Evolutionary conservation across 2,113 vertebrate species (phyloP).

Genomic region (Trogon melanurus): DNA sequence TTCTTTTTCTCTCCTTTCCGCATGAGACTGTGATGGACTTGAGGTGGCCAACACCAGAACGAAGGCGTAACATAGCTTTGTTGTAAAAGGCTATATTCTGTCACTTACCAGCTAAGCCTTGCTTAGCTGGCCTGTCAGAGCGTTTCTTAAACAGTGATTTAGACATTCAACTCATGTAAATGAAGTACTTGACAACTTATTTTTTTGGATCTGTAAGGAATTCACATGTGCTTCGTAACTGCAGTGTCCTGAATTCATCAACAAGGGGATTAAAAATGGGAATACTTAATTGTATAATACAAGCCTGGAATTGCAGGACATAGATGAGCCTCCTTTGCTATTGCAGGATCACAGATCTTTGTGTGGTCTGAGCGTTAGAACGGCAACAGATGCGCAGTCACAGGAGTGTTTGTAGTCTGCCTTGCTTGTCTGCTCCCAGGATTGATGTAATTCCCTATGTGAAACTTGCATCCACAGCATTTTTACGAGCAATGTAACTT

Average conservation of each 20-base stretch:
- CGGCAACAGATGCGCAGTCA: neutral
- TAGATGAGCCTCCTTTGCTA: neutral
- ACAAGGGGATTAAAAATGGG: neutral
- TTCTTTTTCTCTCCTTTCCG: neutral
- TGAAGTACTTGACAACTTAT: neutral
- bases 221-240: neutral
- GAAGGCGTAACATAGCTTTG: neutral
- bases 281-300: neutral
- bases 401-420: neutral
- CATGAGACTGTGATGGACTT: neutral
- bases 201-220: neutral
- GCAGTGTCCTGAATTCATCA: neutral
- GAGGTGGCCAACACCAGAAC: neutral
- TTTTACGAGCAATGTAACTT: neutral
- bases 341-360: neutral
- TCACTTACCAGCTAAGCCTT: neutral
- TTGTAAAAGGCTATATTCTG: neutral
- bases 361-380: neutral
- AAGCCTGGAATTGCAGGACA: neutral
- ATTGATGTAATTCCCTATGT: neutral
- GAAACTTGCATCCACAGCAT: neutral
- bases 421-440: neutral
- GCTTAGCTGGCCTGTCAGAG: neutral
- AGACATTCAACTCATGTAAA: neutral
- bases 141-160: neutral